Evolutionary conservation across 2,113 vertebrate species (phyloP).

Genomic region (Corythornis vintsioides): DNA sequence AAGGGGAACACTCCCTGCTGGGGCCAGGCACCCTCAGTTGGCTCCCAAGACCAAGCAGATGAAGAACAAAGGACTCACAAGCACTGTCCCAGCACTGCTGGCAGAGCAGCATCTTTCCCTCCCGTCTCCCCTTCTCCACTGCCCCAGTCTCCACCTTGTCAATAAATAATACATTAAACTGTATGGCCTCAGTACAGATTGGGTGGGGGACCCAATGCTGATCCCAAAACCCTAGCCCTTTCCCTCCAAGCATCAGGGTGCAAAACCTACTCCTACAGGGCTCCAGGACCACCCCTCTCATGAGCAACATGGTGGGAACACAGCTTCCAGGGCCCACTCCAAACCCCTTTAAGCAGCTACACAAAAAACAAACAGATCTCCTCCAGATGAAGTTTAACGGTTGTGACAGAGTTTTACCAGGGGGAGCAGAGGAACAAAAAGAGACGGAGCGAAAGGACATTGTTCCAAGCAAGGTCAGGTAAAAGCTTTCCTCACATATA

Average conservation of each 20-base stretch:
- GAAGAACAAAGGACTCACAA: not conserved
- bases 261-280: not conserved
- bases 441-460: not conserved
- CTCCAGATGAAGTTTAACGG: slow-evolving; percentile 6
- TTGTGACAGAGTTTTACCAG: slow-evolving; percentile 56
- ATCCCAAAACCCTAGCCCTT: not conserved
- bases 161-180: slow-evolving; percentile 50
- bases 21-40: not conserved
- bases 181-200: not conserved
- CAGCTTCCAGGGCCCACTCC: not conserved
- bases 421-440: not conserved
- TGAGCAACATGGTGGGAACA: not conserved
- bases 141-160: not conserved
- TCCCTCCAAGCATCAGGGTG: not conserved
- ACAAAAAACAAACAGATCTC: not conserved
- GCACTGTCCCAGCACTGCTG: accelerated
- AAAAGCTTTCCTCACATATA: not conserved
- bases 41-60: accelerated
- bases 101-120: not conserved
- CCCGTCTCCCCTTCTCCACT: not conserved
- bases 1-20: not conserved
- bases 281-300: accelerated
- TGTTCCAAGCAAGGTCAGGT: slow-evolving; percentile 45
- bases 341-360: not conserved
- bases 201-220: not conserved